Conservation (phyloP, 2,797 vertebrate genomes). For the Smutsia gigantea region DNA sequence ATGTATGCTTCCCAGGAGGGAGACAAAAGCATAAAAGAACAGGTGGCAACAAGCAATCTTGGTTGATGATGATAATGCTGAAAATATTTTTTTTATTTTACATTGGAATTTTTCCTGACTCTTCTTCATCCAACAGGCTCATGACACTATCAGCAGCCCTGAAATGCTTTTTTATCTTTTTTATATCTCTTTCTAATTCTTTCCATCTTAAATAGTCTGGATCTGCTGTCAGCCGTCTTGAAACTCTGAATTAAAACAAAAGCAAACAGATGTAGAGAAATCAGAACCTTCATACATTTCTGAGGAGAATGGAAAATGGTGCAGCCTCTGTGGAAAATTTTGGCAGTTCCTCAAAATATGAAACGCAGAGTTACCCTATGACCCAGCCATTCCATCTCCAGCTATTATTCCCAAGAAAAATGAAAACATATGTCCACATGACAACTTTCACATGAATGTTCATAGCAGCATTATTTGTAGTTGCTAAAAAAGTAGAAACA, state of each 20-base stretch:
- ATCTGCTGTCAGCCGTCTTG: background rate
- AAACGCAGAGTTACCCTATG: background rate
- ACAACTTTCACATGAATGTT: background rate
- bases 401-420: background rate
- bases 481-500: slow-evolving; percentile 19
- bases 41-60: slow-evolving; percentile 3
- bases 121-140: slow-evolving; percentile 1
- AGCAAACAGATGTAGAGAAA: slow-evolving; percentile 53
- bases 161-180: slow-evolving; percentile 29
- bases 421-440: background rate
- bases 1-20: slow-evolving; percentile 30
- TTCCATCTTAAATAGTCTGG: slow-evolving; percentile 43
- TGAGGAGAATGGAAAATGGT: slow-evolving; percentile 12
- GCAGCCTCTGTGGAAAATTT: background rate
- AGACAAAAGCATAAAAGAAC: slow-evolving; percentile 50
- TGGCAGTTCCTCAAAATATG: background rate
- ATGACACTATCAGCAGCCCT: background rate
- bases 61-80: slow-evolving; percentile 12
- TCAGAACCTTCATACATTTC: background rate
- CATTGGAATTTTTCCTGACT: background rate
- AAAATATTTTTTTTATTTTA: slow-evolving; percentile 57
- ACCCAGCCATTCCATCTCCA: background rate
- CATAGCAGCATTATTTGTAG: background rate
- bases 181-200: slow-evolving; percentile 45
- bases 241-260: slow-evolving; percentile 56